Conservation (phyloP, 2,888 invertebrate genomes). For the Dynastes grantii region DNA sequence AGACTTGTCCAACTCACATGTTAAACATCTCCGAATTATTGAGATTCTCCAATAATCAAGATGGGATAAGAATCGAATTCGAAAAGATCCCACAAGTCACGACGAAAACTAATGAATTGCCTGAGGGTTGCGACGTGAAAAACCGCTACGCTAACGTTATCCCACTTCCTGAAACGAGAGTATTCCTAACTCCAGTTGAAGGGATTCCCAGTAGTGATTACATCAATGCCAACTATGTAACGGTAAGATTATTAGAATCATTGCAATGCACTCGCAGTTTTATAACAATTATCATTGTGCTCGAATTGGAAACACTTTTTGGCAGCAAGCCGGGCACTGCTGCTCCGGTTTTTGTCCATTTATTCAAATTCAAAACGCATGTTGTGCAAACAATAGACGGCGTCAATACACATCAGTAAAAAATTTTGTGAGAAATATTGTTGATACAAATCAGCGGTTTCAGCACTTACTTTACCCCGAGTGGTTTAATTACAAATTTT, state of each 20-base stretch:
- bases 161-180: conserved; percentile 92
- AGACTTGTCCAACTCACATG: conserved; percentile 81
- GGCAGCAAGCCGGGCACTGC: too few relatives aligned
- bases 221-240: conserved; percentile 94
- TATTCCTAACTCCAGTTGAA: conserved; percentile 81
- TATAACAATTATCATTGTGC: too few relatives aligned
- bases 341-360: too few relatives aligned
- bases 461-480: too few relatives aligned
- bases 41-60: conserved; percentile 81
- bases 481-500: too few relatives aligned
- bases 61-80: conserved; percentile 87
- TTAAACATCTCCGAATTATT: conserved; percentile 85
- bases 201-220: conserved; percentile 89
- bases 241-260: conserved; percentile 75
- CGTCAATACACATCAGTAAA: too few relatives aligned
- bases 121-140: conserved; percentile 90
- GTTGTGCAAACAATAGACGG: too few relatives aligned
- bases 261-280: neutral
- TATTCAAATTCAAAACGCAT: too few relatives aligned
- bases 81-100: conserved; percentile 85
- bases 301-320: too few relatives aligned
- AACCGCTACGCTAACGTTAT: conserved; percentile 97
- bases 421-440: too few relatives aligned
- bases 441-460: too few relatives aligned
- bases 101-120: conserved; percentile 86